Conservation (phyloP, 1,140 invertebrate genomes). For the Neomicropteryx cornuta region DNA sequence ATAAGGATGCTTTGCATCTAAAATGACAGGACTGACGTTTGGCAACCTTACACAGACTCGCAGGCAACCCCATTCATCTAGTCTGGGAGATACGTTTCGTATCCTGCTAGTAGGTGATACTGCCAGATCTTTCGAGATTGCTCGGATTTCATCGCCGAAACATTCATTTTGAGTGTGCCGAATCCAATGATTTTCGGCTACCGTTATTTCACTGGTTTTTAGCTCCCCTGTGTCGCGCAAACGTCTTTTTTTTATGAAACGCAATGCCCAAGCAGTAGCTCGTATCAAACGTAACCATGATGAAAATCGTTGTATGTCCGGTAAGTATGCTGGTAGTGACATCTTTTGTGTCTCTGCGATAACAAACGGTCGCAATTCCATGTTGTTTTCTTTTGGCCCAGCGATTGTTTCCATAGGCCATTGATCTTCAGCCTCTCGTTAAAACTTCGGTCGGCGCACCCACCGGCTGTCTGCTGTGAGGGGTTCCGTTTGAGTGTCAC, state of each 20-base stretch:
- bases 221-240: not conserved
- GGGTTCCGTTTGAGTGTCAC: conserved; percentile 3
- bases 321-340: not conserved
- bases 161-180: conserved; percentile 3
- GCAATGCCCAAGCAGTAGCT: conserved; percentile 4
- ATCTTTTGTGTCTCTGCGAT: not conserved
- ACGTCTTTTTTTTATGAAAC: conserved; percentile 1
- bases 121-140: not conserved
- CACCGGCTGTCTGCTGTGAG: conserved; percentile 2
- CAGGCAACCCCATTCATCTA: conserved; percentile 7
- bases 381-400: not conserved
- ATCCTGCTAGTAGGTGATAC: not conserved
- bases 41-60: conserved; percentile 3
- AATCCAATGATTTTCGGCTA: conserved; percentile 1
- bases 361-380: not conserved
- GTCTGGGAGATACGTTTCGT: not conserved
- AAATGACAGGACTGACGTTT: conserved; percentile 6
- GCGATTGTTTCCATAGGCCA: conserved; percentile 7
- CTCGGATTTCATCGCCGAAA: not conserved
- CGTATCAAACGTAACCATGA: conserved; percentile 8
- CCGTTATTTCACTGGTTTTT: not conserved
- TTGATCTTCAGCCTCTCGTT: conserved; percentile 1
- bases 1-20: conserved; percentile 9
- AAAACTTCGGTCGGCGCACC: conserved; percentile 12
- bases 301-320: conserved; percentile 7